Evolutionary conservation across 2,888 invertebrate genomes (phyloP).

Genomic region (Leptinotarsa juncta): DNA sequence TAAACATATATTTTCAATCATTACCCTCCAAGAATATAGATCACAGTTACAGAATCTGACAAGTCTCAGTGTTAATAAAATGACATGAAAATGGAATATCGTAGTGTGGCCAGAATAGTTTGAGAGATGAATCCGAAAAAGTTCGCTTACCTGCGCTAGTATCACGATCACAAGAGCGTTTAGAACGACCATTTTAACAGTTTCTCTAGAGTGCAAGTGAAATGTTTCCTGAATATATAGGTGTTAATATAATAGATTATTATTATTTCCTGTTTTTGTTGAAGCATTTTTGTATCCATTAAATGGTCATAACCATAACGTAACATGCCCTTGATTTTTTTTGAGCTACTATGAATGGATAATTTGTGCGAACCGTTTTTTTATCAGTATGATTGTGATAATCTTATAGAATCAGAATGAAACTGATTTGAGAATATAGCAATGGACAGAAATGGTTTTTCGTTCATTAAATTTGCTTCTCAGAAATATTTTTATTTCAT

Average conservation of each 20-base stretch:
- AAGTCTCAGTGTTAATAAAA: no score
- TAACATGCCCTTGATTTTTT: background rate
- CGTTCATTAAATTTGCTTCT: no score
- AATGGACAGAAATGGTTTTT: no score
- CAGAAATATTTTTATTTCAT: no score
- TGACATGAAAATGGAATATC: no score
- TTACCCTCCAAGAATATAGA: no score
- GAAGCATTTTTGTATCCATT: background rate
- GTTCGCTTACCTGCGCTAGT: background rate
- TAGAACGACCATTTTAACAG: background rate
- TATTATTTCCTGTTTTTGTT: background rate
- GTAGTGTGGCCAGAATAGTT: no score
- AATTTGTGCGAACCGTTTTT: background rate
- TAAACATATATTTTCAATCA: no score
- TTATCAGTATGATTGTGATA: background rate
- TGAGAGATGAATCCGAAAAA: background rate
- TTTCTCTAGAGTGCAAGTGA: background rate
- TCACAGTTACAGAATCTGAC: no score
- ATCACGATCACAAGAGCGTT: background rate
- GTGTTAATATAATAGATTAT: slow-evolving; percentile 6
- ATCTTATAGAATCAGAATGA: background rate
- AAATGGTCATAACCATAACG: background rate
- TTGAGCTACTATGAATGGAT: background rate
- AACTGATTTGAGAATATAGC: no score
- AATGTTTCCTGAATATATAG: background rate